Evolutionary conservation across 2,797 vertebrate genomes (phyloP).

Genomic region (Tapera naevia): DNA sequence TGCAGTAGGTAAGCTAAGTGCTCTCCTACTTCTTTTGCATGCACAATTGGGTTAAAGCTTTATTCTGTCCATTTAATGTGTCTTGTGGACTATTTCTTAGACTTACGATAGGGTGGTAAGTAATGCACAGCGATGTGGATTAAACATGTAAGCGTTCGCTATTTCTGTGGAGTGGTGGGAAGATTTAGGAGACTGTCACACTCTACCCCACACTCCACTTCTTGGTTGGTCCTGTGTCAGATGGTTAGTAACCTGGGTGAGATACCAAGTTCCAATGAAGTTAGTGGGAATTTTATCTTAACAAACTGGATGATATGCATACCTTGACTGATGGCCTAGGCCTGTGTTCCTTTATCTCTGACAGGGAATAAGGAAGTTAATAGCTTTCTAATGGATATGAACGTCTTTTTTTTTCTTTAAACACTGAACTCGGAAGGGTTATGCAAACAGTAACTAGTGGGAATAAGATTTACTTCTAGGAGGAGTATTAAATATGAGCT

Average conservation of each 20-base stretch:
- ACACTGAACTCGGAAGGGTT: constrained; percentile 17
- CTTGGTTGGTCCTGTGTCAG: background rate
- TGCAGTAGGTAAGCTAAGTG: rapidly evolving
- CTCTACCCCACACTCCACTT: background rate
- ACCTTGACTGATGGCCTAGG: background rate
- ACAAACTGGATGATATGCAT: background rate
- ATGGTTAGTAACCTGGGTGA: background rate
- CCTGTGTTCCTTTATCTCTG: background rate
- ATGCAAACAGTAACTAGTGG: constrained; percentile 52
- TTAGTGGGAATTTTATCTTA: background rate
- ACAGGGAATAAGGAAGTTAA: constrained; percentile 1
- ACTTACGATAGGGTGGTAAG: background rate
- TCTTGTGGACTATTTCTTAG: background rate
- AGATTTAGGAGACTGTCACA: background rate
- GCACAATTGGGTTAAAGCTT: background rate
- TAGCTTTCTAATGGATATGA: background rate
- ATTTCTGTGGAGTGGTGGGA: background rate
- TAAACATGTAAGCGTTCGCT: background rate
- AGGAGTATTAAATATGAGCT: constrained; percentile 33
- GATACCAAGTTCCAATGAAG: background rate
- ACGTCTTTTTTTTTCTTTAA: background rate
- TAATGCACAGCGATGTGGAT: background rate
- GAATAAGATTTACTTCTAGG: constrained; percentile 45
- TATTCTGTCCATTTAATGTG: rapidly evolving
- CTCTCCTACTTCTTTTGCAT: background rate